Conservation (phyloP, 2,113 vertebrate genomes). For the Gymnobelideus leadbeateri region DNA sequence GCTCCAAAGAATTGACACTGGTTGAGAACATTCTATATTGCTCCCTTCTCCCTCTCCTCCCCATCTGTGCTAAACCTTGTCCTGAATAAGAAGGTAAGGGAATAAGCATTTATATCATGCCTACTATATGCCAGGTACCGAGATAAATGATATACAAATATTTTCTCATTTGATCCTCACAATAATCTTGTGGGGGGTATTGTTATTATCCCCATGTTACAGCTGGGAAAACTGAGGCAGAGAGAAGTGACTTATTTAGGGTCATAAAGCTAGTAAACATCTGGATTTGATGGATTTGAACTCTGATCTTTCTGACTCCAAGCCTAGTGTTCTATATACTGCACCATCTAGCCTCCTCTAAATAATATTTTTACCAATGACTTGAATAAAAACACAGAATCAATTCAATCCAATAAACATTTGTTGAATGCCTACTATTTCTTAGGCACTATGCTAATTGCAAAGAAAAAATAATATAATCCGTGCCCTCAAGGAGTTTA, state of each 20-base stretch:
- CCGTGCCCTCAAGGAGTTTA: neutral
- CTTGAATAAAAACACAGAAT: neutral
- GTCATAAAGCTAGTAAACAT: neutral
- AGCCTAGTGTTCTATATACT: neutral
- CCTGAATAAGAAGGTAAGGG: neutral
- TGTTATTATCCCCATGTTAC: neutral
- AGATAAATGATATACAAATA: neutral
- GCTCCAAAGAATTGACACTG: neutral
- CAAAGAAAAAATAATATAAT: neutral
- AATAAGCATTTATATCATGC: too few species aligned
- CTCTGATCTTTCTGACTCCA: neutral
- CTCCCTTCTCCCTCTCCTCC: neutral
- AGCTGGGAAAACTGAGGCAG: neutral
- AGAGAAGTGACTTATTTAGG: neutral
- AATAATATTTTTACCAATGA: neutral
- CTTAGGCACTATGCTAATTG: neutral
- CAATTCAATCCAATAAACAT: neutral
- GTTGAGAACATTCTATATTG: neutral
- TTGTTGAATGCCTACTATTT: neutral
- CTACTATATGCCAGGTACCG: too few species aligned
- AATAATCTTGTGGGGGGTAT: neutral
- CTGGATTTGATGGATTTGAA: neutral
- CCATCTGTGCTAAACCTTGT: neutral
- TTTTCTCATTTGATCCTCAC: neutral
- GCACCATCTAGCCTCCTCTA: neutral